phyloP scores from a whole-genome alignment of 2,113 vertebrate species.

The Dromiciops gliroides region DNA sequence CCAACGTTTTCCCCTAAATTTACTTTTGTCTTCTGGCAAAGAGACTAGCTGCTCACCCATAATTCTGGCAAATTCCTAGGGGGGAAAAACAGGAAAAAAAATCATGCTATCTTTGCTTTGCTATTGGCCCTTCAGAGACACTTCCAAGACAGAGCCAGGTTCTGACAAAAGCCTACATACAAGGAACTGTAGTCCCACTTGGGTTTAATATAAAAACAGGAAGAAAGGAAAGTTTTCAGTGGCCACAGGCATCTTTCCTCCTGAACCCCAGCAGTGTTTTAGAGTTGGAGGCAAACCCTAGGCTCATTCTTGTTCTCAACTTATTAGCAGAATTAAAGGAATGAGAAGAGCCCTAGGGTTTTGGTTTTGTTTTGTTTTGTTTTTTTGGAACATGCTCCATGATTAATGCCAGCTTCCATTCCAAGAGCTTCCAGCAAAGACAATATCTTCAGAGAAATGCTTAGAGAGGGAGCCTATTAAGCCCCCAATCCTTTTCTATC shows the following conservation, averaged over 20 bases:
- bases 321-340: slow-evolving; percentile 3
- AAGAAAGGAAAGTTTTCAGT: slow-evolving; percentile 20
- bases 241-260: not conserved
- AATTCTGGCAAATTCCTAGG: not conserved
- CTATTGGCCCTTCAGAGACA: slow-evolving; percentile 32
- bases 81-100: slow-evolving; percentile 8
- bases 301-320: not conserved
- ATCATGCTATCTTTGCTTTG: slow-evolving; percentile 17
- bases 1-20: too few relatives aligned
- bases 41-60: not conserved
- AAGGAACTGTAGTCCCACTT: not conserved
- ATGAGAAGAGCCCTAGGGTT: not conserved
- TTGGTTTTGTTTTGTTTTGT: too few relatives aligned
- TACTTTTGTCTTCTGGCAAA: not conserved
- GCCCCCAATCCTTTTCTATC: slow-evolving; percentile 10
- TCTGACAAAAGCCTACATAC: slow-evolving; percentile 25
- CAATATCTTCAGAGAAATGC: not conserved
- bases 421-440: not conserved
- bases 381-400: not conserved
- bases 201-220: slow-evolving; percentile 33
- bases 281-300: slow-evolving; percentile 9
- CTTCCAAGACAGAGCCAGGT: not conserved
- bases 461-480: not conserved
- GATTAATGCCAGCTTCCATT: not conserved
- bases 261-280: slow-evolving; percentile 3